phyloP scores from a whole-genome alignment of 2,888 invertebrate genomes.

The Petrolisthes manimaculis region DNA sequence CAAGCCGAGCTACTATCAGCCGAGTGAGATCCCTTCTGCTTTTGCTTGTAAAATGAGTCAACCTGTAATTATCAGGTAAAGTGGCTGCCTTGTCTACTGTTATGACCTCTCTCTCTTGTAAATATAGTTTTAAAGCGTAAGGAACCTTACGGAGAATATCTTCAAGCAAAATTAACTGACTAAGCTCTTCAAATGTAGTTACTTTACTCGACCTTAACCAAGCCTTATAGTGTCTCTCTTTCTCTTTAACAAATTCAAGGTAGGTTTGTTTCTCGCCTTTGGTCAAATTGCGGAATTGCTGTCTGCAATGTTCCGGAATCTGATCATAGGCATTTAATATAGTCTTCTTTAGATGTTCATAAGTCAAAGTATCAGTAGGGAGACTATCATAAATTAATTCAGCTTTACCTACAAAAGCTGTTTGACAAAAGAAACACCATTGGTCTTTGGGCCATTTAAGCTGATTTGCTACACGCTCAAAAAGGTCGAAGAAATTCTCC shows the following conservation, averaged over 20 bases:
- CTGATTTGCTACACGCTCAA: too few relatives aligned
- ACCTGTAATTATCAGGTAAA: background rate
- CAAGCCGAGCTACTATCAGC: background rate
- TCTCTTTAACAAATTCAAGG: background rate
- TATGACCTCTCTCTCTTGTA: background rate
- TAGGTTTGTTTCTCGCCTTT: background rate
- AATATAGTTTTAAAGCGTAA: background rate
- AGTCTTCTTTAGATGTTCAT: constrained; percentile 8
- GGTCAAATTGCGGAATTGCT: background rate
- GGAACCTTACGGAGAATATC: background rate
- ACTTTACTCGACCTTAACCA: constrained; percentile 1
- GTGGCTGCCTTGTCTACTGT: background rate
- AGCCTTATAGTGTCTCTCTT: background rate
- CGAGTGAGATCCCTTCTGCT: background rate
- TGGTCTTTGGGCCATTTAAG: background rate
- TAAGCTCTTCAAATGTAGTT: background rate
- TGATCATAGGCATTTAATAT: background rate
- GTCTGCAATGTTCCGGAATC: background rate
- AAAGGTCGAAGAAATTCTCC: too few relatives aligned
- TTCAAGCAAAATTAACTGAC: background rate
- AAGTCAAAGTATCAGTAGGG: background rate
- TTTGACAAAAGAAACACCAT: background rate
- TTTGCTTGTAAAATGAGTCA: background rate
- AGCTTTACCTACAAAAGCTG: background rate
- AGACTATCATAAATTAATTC: background rate